Percentiles rank a stretch among this genome's conserved stretches.
Conservation (phyloP, 2,797 vertebrate genomes). For the Halcyon badia region DNA sequence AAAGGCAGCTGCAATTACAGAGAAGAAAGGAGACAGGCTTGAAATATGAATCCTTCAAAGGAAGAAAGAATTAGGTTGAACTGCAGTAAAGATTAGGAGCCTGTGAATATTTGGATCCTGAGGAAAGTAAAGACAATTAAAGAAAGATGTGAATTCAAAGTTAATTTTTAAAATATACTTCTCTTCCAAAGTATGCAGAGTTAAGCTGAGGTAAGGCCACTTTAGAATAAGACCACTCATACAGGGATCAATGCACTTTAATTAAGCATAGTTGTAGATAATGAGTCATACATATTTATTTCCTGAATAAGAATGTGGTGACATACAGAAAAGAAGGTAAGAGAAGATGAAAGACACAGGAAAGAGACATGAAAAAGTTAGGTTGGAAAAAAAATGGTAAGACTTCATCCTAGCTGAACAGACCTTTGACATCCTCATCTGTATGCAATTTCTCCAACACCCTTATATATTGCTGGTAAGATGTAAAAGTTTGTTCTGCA, state of each 20-base stretch:
- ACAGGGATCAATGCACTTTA: neutral
- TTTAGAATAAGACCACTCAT: neutral
- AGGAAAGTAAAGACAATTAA: neutral
- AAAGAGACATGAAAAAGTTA: neutral
- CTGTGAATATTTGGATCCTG: neutral
- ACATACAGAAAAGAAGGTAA: neutral
- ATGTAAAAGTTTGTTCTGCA: neutral
- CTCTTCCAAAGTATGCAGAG: constrained; percentile 1
- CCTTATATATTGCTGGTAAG: neutral
- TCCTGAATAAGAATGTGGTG: neutral
- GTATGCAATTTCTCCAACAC: neutral
- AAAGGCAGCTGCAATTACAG: neutral
- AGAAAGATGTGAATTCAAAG: neutral
- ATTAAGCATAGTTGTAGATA: neutral
- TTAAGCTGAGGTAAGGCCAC: neutral
- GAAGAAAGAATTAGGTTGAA: constrained; percentile 19
- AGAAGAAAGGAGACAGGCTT: neutral
- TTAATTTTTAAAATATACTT: neutral
- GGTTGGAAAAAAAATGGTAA: neutral
- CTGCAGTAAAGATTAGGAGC: neutral
- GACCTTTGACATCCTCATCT: neutral
- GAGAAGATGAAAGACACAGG: neutral
- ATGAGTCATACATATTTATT: neutral
- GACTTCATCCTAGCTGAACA: neutral
- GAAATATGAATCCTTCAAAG: neutral